Evolutionary conservation across 23 tunicate species (phyloP).

Genomic region (Trididemnum nubilum): DNA sequence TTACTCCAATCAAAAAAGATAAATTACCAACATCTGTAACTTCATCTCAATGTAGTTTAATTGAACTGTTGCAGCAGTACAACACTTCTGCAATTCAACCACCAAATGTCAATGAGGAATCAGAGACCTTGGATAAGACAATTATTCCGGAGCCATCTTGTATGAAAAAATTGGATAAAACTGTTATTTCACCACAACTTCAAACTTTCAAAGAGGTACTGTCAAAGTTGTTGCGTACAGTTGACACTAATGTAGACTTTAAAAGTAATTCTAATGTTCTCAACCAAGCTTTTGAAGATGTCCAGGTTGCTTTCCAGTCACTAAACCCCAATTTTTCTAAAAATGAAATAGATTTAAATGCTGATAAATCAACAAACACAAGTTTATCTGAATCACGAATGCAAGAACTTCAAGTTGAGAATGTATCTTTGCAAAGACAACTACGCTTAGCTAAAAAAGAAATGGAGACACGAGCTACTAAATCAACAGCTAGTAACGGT

Average conservation of each 20-base stretch:
- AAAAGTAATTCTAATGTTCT: neutral
- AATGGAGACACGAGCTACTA: slow-evolving; percentile 11
- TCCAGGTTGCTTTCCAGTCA: neutral
- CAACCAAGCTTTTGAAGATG: slow-evolving; percentile 25
- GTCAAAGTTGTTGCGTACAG: neutral
- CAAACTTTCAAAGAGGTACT: slow-evolving; percentile 34
- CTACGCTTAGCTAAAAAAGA: slow-evolving; percentile 41
- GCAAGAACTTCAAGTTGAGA: slow-evolving; percentile 17
- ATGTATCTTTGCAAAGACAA: slow-evolving; percentile 39
- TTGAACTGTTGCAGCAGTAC: slow-evolving; percentile 53
- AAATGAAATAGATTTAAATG: neutral
- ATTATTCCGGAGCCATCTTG: neutral
- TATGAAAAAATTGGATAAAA: neutral
- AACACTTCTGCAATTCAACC: slow-evolving; percentile 20
- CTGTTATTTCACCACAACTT: neutral
- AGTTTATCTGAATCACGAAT: neutral
- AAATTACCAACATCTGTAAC: slow-evolving; percentile 40
- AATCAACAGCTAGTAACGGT: neutral
- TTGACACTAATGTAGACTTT: neutral
- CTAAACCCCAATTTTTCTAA: neutral
- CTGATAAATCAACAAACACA: neutral
- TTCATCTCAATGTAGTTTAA: slow-evolving; percentile 63
- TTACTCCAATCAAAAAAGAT: slow-evolving; percentile 67
- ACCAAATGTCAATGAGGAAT: neutral
- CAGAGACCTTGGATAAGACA: neutral